Conservation (phyloP, 2,113 vertebrate species). For the Cryptotis parvus region DNA sequence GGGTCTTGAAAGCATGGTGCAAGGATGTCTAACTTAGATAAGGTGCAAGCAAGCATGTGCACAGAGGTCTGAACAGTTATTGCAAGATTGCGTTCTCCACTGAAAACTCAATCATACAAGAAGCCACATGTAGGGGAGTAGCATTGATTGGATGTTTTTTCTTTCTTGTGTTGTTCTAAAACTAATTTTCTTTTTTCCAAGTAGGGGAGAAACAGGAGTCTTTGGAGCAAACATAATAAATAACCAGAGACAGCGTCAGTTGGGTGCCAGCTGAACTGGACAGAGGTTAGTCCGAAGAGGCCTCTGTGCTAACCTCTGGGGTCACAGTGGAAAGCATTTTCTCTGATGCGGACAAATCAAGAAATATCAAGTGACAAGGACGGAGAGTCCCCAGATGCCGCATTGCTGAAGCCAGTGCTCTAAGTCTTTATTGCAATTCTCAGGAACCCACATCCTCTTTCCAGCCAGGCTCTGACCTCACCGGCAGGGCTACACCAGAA, state of each 20-base stretch:
- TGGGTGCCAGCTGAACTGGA: neutral
- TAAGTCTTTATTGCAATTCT: slow-evolving; percentile 41
- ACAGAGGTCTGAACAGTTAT: neutral
- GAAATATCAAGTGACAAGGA: neutral
- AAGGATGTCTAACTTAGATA: neutral
- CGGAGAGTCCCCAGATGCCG: neutral
- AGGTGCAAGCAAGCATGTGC: fast-evolving
- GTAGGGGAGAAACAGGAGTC: neutral
- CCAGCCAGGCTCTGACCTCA: slow-evolving; percentile 15
- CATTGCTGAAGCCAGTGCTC: neutral
- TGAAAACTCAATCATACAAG: neutral
- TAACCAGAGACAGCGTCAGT: neutral
- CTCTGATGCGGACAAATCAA: neutral
- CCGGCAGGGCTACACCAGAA: neutral
- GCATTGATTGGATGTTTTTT: neutral
- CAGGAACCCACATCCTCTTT: slow-evolving; percentile 55
- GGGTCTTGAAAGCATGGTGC: fast-evolving
- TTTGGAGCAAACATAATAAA: neutral
- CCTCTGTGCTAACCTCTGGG: neutral
- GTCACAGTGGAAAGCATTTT: neutral
- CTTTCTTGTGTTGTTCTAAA: neutral
- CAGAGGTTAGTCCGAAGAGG: too few relatives aligned
- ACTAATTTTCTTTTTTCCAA: neutral
- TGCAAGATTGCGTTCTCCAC: neutral
- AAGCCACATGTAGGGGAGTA: neutral